Base-by-base conservation (phyloP, 2,888 invertebrate genomes). In the Coenonympha glycerion region DNA sequence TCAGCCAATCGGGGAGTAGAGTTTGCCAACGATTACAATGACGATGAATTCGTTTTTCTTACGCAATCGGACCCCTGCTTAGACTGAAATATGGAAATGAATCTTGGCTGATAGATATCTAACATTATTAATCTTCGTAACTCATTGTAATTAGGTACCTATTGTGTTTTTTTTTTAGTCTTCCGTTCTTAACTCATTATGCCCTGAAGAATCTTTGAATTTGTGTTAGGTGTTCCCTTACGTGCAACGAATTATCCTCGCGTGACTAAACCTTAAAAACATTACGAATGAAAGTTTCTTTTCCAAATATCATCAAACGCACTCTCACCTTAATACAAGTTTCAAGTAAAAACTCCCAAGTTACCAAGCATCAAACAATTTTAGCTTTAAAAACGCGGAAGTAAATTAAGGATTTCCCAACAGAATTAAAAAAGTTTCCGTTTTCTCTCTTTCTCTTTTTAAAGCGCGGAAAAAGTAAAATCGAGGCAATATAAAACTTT, bases 391-490 rank as follows among this genome's bases (percentile, higher is more conserved):
- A 47, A 53, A 47, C 53, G 42, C 45, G 37, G 44, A 53, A 53
- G 26, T 45, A 40, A 55, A 55, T 55, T 53, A 55, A 47, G 49
- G 26, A 47, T 47, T 50, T 50, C 37, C 33, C 47, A 18, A 22
- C 39, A 47, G 47, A 53, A 55, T 55, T 55, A 55, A 55, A 53
- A 55, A 55, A 55, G 50, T 55, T 55, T 44, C 31, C 42, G 33
- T 49, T 45, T 44, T 47, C 31, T 45, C 24, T 45, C 33, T 45
- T 24, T 55, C 44, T 46, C 39, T 37, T 48, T 53, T 49, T 45
- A 53, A 50, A 53, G 49, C 49, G 47, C 11, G 34, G 31, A 53
- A 51, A 49, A 54, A 54, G 46, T 54, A 47, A 40, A 48, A 51
- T 45, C 39, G 47, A 16, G 39, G 47, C 50, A 53, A 53, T 56